Percentiles rank a stretch among this genome's conserved stretches.
phyloP scores from a whole-genome alignment of 2,888 invertebrate species.

The Drosophila mimica region DNA sequence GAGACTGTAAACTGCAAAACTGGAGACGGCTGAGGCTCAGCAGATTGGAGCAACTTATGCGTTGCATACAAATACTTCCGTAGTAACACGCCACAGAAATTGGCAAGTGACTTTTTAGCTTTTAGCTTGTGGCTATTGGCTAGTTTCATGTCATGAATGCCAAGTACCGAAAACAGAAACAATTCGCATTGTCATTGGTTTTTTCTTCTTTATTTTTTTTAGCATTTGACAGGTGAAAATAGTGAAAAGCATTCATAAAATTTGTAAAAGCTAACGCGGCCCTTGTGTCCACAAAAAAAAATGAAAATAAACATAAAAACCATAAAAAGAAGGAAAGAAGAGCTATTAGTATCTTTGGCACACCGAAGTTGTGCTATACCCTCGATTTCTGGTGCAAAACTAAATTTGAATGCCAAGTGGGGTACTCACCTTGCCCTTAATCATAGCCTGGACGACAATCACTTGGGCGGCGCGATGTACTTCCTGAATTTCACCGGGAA shows the following conservation, averaged over 20 bases:
- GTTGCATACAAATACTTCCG: slow-evolving; percentile 37
- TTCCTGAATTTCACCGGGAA: slow-evolving; percentile 96
- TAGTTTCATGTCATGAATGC: slow-evolving; percentile 38
- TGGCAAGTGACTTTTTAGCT: slow-evolving; percentile 9
- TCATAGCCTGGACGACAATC: slow-evolving; percentile 94
- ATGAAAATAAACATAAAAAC: slow-evolving; percentile 3
- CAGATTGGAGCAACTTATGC: slow-evolving; percentile 3
- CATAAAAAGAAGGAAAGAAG: background rate
- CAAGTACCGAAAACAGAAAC: slow-evolving; percentile 37
- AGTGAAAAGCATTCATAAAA: slow-evolving; percentile 69
- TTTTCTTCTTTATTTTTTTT: background rate
- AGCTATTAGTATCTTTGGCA: background rate
- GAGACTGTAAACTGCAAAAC: slow-evolving; percentile 8
- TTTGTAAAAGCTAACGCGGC: slow-evolving; percentile 2
- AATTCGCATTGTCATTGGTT: slow-evolving; percentile 8
- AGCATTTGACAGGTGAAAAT: slow-evolving; percentile 60
- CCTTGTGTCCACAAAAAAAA: slow-evolving; percentile 19
- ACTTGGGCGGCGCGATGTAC: slow-evolving; percentile 95
- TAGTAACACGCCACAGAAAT: slow-evolving; percentile 11
- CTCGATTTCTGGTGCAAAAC: background rate
- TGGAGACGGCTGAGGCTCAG: background rate
- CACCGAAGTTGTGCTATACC: background rate
- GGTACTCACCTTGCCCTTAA: slow-evolving; percentile 91
- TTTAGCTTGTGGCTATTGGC: slow-evolving; percentile 7
- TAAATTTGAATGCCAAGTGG: background rate